Conservation (phyloP, 2,797 vertebrate genomes). For the Decapterus maruadsi region DNA sequence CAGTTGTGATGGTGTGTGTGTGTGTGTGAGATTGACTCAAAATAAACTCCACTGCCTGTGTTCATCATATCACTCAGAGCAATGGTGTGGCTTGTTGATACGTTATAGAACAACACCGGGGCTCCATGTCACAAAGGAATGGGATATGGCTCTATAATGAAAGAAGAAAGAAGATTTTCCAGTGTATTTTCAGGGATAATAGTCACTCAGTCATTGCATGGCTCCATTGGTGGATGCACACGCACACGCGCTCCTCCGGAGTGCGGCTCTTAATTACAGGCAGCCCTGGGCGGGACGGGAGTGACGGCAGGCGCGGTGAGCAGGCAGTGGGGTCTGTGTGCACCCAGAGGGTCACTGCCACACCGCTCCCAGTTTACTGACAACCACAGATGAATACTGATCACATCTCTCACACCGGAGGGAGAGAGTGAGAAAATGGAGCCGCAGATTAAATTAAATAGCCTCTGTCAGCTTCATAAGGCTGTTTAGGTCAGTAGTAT, state of each 20-base stretch:
- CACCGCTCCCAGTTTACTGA: slow-evolving; percentile 52
- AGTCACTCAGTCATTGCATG: background rate
- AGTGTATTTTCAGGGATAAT: slow-evolving; percentile 21
- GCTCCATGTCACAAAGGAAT: background rate
- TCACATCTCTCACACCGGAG: slow-evolving; percentile 37
- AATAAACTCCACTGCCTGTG: background rate
- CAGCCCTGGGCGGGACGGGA: slow-evolving; percentile 56
- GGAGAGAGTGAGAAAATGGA: slow-evolving; percentile 15
- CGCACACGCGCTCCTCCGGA: slow-evolving; percentile 16
- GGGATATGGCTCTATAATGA: background rate
- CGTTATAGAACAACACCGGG: background rate
- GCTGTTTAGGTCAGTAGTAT: slow-evolving; percentile 48
- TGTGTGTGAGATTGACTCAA: background rate
- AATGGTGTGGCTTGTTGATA: background rate
- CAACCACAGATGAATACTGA: slow-evolving; percentile 64
- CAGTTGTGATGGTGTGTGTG: background rate
- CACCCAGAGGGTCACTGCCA: slow-evolving; percentile 64
- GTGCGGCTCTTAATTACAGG: slow-evolving; percentile 71
- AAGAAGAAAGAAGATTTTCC: background rate
- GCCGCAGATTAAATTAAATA: slow-evolving; percentile 63
- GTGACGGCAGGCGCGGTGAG: slow-evolving; percentile 53
- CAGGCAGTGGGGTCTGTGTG: slow-evolving; percentile 46
- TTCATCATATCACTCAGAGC: background rate
- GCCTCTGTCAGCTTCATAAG: slow-evolving; percentile 37
- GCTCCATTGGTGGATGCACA: slow-evolving; percentile 22